Base-by-base conservation (phyloP, 2,113 vertebrate species). In the Ochotona princeps region DNA sequence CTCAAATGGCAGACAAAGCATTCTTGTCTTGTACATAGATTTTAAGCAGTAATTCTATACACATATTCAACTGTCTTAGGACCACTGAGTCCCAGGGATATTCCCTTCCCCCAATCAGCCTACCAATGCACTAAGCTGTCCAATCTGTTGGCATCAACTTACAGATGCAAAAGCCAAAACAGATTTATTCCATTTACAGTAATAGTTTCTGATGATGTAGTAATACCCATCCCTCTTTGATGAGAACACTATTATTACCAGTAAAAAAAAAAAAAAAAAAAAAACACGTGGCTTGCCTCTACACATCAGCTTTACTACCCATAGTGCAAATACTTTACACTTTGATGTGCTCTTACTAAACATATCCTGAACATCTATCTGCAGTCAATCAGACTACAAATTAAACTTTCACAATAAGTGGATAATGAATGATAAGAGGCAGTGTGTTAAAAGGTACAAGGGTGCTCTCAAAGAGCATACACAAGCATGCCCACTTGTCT, bases 331-430 rank as follows among this genome's bases (percentile, higher is more conserved):
- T 13, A 79, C 25, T 86, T 49, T 89, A 30, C 14, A 85, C 35
- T 7, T 81, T 3, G 67, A 65, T 32, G 63, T 63, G 20, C 54
- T 74, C 57, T 83, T 63, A 89, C 66, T 65, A 72, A 93, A n/a
- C 49, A 87, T 47, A 72, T 67, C 70, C 86, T 83, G 26, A 83
- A 93, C 76, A 38, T 44, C 87, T 70, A 28, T 84, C 80, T 67
- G 60, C 10, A 47, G 12, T 54, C 75, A 44, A 67, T 84, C 38
- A 63, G 57, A 86, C 32, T 65, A 60, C 28, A 54, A 61, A 66
- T 94, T 69, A 61, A 93, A 78, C 78, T 95, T 72, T 65, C 35
- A 76, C n/a, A 25, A 18, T 65, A 90, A 92, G 47, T 23, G 35
- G 30, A 82, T 35, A 73, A 83, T 78, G 20, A 87, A 70, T 38